Conservation (phyloP, 2,888 invertebrate genomes). For the Neoaliturus tenellus region DNA sequence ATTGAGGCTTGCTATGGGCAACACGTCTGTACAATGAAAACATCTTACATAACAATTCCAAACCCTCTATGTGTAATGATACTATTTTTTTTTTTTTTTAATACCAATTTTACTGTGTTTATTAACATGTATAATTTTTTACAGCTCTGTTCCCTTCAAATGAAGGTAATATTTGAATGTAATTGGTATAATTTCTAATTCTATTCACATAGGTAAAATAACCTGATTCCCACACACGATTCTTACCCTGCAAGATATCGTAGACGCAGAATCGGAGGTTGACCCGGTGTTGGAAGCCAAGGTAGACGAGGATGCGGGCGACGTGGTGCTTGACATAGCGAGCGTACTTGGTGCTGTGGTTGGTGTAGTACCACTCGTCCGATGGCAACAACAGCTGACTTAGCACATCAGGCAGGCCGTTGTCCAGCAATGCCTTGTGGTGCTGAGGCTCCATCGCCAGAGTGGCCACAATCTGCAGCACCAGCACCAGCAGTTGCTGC, state of each 20-base stretch:
- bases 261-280: slow-evolving; percentile 78
- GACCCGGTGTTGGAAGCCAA: slow-evolving; percentile 78
- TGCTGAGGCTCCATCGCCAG: slow-evolving; percentile 76
- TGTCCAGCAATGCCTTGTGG: slow-evolving; percentile 75
- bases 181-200: no score
- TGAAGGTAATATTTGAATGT: no score
- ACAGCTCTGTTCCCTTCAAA: no score
- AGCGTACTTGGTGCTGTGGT: slow-evolving; percentile 79
- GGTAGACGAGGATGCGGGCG: slow-evolving; percentile 78
- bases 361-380: slow-evolving; percentile 82
- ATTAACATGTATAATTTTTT: no score
- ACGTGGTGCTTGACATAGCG: slow-evolving; percentile 80
- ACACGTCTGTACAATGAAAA: no score
- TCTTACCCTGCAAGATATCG: slow-evolving; percentile 74
- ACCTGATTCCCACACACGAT: no score
- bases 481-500: slow-evolving; percentile 79
- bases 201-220: no score
- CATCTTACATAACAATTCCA: no score
- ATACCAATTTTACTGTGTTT: no score
- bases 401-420: slow-evolving; percentile 77
- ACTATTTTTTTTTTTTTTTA: no score
- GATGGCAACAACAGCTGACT: slow-evolving; percentile 79
- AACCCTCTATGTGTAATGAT: no score
- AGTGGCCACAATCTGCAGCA: slow-evolving; percentile 77
- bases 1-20: no score